These are phyloP conservation scores for Felis catus DNA, from an alignment of 2,113 vertebrate genomes.

Conservation along the genomic window DNA sequence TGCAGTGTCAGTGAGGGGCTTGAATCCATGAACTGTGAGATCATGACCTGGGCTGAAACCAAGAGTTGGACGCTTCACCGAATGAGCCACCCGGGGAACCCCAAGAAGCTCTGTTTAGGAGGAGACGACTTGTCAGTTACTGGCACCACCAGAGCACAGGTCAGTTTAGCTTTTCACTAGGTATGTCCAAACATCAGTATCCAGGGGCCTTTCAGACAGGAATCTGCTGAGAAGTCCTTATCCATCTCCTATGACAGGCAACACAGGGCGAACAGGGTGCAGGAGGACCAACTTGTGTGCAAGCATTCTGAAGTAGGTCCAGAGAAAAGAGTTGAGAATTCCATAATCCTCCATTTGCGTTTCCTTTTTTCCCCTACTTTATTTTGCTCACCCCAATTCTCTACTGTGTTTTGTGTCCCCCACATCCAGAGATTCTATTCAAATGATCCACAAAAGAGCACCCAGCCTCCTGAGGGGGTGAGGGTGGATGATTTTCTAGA, in stretches of 20 bases:
- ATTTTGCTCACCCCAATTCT: background rate
- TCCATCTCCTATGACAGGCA: accelerated
- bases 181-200: background rate
- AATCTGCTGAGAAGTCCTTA: background rate
- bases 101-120: background rate
- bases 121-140: background rate
- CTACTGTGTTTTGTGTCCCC: background rate
- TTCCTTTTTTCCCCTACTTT: background rate
- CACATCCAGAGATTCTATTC: background rate
- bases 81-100: too few relatives aligned
- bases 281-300: too few relatives aligned
- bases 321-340: background rate
- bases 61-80: too few relatives aligned
- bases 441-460: background rate
- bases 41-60: too few relatives aligned
- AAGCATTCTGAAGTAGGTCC: background rate
- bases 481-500: background rate
- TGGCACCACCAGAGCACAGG: background rate
- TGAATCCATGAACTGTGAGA: too few relatives aligned
- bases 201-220: background rate
- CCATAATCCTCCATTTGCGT: background rate
- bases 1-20: too few relatives aligned
- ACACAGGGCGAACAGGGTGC: accelerated
- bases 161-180: background rate
- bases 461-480: background rate